Base-by-base conservation (phyloP, 2,797 vertebrate species). In the Benthosema pterotum region DNA sequence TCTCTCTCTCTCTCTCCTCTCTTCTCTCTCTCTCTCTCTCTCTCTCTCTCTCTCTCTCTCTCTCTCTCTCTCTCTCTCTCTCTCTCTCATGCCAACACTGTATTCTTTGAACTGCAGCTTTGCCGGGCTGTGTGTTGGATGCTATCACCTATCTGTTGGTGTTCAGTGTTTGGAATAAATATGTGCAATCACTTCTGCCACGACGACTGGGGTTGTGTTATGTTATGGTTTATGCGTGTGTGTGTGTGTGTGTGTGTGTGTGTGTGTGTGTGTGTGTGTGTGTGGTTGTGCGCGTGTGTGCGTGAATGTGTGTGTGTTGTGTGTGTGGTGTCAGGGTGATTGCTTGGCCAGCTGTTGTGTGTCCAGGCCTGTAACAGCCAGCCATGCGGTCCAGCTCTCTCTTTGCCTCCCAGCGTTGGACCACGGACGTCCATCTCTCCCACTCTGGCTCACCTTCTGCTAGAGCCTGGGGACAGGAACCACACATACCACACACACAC, bases 161-260 rank as follows among this genome's bases (percentile, higher is more conserved):
- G 70, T 63, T 87, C 65, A 84, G 66, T 88, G 87, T 90, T 65
- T 79, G 83, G 67, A 91, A 90, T 89, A 90, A 90, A 91, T 49
- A 69, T 79, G 82, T 81, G 74, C 58, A 74, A 73, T 87, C 71
- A 74, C 67, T 79, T 11, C 7, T 38, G 32, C n/a, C n/a, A n/a
- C n/a, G n/a, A n/a, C 22, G 22, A 38, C 32, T 38, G 78, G 83
- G 75, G 47, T 17, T 53, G 13, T 42, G 6, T 43, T n/a, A 54
- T 5, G 18, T 42, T 61, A 46, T 49, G 11, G 22, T 25, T 3
- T 25, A 5, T 3, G 22, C 5, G 22, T 25, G 22, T 25, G 22
- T 25, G 22, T 25, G 47, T 11, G 17, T 42, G 60, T 42, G 12
- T n/a, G 9, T n/a, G 64, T 62, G 59, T 66, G 63, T 54, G 66